phyloP scores from a whole-genome alignment of 2,797 vertebrate species.

The Myotis findleyi region DNA sequence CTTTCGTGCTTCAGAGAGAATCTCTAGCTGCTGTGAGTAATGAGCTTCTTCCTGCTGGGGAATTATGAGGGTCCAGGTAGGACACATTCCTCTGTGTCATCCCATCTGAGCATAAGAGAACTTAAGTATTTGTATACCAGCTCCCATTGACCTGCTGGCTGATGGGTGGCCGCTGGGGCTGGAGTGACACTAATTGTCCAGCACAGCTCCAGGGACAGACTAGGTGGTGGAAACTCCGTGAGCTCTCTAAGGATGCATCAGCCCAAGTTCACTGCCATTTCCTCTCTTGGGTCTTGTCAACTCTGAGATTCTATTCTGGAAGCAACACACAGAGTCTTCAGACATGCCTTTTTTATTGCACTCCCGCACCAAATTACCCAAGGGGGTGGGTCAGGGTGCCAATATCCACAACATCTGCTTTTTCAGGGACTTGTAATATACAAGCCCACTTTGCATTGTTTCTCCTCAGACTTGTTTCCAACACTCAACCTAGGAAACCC shows the following conservation, averaged over 20 bases:
- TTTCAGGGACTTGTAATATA: not conserved
- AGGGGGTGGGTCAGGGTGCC: not conserved
- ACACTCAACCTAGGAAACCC: not conserved
- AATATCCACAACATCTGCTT: fast-evolving
- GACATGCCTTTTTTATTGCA: not conserved
- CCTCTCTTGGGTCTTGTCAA: not conserved
- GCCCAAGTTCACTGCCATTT: not conserved
- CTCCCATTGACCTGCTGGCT: not conserved
- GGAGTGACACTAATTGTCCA: not conserved
- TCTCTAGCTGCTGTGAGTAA: not conserved
- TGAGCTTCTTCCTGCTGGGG: not conserved
- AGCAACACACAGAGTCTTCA: not conserved
- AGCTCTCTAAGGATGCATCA: not conserved
- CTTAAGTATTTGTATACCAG: not conserved
- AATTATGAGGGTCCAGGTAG: not conserved
- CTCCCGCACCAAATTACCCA: not conserved
- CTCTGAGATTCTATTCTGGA: constrained; percentile 2
- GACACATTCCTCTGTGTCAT: not conserved
- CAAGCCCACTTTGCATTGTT: not conserved
- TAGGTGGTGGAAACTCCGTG: not conserved
- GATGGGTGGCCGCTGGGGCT: not conserved
- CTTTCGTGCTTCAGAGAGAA: not conserved
- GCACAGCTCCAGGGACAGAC: not conserved
- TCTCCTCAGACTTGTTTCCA: not conserved
- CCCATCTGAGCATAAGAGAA: not conserved